Conservation (phyloP, 2,113 vertebrate genomes). For the Leucosticte australis region DNA sequence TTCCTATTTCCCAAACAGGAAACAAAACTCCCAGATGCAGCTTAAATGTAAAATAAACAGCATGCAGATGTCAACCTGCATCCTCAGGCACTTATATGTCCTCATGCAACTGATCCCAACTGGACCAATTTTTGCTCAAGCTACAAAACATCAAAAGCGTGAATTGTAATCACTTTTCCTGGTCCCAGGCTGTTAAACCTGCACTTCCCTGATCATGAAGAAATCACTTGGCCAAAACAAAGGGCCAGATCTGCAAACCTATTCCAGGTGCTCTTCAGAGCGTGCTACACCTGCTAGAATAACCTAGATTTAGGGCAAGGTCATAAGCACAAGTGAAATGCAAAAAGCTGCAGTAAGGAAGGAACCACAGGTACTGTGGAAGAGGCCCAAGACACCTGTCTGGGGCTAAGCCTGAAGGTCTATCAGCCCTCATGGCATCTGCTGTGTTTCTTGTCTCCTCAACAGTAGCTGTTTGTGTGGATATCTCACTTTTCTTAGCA, state of each 20-base stretch:
- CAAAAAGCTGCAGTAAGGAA: not conserved
- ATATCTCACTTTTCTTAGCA: not conserved
- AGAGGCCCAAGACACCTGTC: not conserved
- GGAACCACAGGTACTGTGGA: not conserved
- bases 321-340: not conserved
- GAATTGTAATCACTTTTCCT: rapidly evolving
- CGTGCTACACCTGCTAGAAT: not conserved
- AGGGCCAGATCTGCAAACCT: not conserved
- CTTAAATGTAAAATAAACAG: not conserved
- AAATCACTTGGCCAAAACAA: not conserved
- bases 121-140: not conserved
- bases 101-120: rapidly evolving
- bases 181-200: not conserved
- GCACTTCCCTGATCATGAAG: rapidly evolving
- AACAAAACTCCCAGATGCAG: not conserved
- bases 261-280: not conserved
- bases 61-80: not conserved
- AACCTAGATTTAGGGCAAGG: not conserved
- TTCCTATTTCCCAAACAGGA: not conserved
- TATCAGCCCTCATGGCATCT: not conserved
- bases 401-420: not conserved
- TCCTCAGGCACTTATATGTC: not conserved
- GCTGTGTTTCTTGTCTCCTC: not conserved
- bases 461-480: not conserved
- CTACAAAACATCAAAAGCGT: rapidly evolving